Evolutionary conservation across 2,888 invertebrate species (phyloP).

Genomic region (Nasonia oneida): DNA sequence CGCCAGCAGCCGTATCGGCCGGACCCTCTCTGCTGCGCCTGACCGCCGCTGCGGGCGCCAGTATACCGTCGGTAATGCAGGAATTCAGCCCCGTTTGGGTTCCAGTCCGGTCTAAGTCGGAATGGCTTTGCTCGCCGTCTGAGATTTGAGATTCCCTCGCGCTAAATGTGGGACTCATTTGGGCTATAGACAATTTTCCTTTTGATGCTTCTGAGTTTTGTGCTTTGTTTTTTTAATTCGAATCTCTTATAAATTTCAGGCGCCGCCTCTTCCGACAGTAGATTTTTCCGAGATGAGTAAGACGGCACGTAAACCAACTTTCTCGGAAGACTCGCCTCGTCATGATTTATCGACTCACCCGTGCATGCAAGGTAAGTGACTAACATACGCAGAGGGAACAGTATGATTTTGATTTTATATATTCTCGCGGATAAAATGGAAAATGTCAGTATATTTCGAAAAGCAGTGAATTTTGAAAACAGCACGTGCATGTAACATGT

Average conservation of each 20-base stretch:
- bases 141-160: too few relatives aligned
- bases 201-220: too few relatives aligned
- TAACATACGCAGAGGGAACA: not conserved
- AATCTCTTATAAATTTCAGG: not conserved
- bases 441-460: not conserved
- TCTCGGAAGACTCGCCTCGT: not conserved
- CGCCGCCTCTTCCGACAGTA: not conserved
- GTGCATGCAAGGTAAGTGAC: not conserved
- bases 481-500: not conserved
- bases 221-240: not conserved
- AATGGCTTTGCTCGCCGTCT: not conserved
- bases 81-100: not conserved
- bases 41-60: conserved; percentile 45
- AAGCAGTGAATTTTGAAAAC: not conserved
- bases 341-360: not conserved
- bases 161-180: too few relatives aligned
- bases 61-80: conserved; percentile 58
- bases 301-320: not conserved
- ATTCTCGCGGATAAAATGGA: not conserved
- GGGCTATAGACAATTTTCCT: too few relatives aligned
- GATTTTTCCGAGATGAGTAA: not conserved
- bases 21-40: conserved; percentile 48
- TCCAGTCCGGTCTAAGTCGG: conserved; percentile 46
- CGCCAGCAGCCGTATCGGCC: conserved; percentile 63
- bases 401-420: not conserved